Base-by-base conservation (phyloP, 2,888 invertebrate species). In the Arrhopalites spinosus region DNA sequence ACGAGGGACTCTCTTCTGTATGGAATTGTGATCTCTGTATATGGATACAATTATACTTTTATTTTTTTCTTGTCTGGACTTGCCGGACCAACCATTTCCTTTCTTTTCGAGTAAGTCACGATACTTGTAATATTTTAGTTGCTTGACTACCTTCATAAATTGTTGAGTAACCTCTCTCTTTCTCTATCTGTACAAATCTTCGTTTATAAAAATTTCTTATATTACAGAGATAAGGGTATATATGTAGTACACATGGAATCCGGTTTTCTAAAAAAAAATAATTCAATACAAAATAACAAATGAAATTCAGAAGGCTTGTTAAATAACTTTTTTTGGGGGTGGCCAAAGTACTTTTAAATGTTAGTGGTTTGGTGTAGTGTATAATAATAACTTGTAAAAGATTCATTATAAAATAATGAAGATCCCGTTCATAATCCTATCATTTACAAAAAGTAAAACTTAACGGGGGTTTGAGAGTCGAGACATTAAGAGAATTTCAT, bases 351-450 rank as follows among this genome's bases (percentile, higher is more conserved):
- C 8, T 45, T 11, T 45, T 45, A 11, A 5, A n/a, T 15, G 15
- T 50, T 50, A 20, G 50, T 13, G 43, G 20, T 43, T 63, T 7
- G 15, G 15, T 27, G 27, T 63, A 25, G 43, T 47, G 47, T 20
- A 29, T 63, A 45, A 63, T 72, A 61, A 72, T 72, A 72, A 72
- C 45, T 72, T 63, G 72, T n/a, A n/a, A n/a, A n/a, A 64, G 50
- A 63, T 63, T 72, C 72, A 43, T 72, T 72, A 72, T n/a, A n/a
- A n/a, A 11, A 11, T 36, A 36, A 72, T 72, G 72, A 72, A 72
- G 72, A 72, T 63, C 45, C 72, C 72, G 72, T 72, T 72, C 63
- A 72, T 72, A 61, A 45, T 29, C 25, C 2, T 20, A 25, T 15
- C n/a, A 15, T 50, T 3, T 50, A 17, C 50, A 17, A 50, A 50